These are phyloP conservation scores for Homarus gammarus DNA, from an alignment of 2,888 invertebrate genomes.

Conservation along the genomic window DNA sequence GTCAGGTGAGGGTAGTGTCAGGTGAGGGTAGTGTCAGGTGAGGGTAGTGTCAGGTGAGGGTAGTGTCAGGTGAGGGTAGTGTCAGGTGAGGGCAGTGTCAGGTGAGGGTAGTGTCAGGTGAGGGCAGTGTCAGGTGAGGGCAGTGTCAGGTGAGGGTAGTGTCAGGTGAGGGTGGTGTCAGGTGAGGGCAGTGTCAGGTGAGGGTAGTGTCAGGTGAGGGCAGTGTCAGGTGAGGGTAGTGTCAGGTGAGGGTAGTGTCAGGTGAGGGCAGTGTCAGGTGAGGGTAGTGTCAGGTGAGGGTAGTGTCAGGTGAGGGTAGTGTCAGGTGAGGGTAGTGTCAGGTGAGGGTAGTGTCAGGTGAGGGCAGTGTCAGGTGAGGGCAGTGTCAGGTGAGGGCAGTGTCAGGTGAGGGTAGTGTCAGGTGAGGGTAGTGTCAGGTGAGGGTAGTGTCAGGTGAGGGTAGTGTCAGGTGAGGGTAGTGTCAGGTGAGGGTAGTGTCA, in stretches of 20 bases:
- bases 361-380: too few relatives aligned
- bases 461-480: too few relatives aligned
- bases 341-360: too few relatives aligned
- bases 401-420: too few relatives aligned
- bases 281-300: neutral
- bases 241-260: neutral
- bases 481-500: too few relatives aligned
- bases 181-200: neutral
- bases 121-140: neutral
- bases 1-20: neutral
- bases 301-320: neutral
- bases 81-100: conserved; percentile 22
- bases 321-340: neutral
- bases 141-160: neutral
- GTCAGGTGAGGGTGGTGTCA: neutral
- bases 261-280: neutral
- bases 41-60: neutral
- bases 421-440: too few relatives aligned
- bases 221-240: neutral
- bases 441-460: too few relatives aligned
- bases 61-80: neutral
- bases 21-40: neutral
- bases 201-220: neutral
- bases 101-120: conserved; percentile 1
- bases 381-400: too few relatives aligned